Base-by-base conservation (phyloP, 2,113 vertebrate species). In the Cyprinus carpio region DNA sequence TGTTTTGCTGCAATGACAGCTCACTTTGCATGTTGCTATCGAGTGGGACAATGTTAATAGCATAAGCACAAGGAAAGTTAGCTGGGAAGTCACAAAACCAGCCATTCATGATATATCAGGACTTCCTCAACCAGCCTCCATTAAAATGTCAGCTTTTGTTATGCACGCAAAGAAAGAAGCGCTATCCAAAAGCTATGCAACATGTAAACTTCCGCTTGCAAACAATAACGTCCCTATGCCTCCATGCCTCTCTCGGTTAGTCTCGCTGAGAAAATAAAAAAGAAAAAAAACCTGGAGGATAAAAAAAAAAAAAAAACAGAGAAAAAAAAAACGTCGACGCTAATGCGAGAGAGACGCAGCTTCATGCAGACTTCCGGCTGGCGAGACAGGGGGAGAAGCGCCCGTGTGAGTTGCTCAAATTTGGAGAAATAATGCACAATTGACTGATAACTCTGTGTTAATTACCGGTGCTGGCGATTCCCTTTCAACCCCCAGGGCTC, bases 331-430 rank as follows among this genome's bases (percentile, higher is more conserved):
- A 0, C 89, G 91, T 91, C 90, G 91, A 92, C 92, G 93, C 91
- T 89, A 92, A 88, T 88, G 92, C 89, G 84, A 90, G 91, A 93
- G 93, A 93, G 93, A 93, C 92, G 91, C 93, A 93, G 93, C 91
- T 92, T 92, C 92, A 91, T 92, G 94, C 93, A 94, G 93, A 95
- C 94, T 95, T 95, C 94, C 94, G 94, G 94, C 93, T 92, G 90
- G 81, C 84, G 93, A 89, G 92, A 92, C 91, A 90, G 92, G 79
- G 80, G 83, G 83, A 87, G 85, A 85, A 86, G 87, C 87, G 87
- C 84, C 79, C 86, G 78, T 43, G 54, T 60, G 83, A 89, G 80
- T 85, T 43, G 92, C 92, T 91, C 88, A 91, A 92, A 93, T 91
- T 90, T 89, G 90, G 85, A 89, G 89, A 91, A 90, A 92, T 89